Evolutionary conservation across 1,140 invertebrate genomes (phyloP).

Genomic region (Aphelinus atriplicis): DNA sequence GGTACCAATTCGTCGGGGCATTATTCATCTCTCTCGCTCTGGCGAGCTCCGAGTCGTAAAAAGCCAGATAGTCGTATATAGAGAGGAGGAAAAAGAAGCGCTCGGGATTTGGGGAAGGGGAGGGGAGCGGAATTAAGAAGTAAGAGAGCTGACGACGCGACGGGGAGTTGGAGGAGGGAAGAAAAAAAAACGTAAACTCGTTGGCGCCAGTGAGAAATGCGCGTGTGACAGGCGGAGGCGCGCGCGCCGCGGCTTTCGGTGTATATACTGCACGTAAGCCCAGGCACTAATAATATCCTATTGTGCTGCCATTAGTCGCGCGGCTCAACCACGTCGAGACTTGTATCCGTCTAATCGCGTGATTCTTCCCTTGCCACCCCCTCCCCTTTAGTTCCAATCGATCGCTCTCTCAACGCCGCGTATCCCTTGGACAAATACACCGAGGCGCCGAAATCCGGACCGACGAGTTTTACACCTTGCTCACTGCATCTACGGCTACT

Average conservation of each 20-base stretch:
- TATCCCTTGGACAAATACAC: no score
- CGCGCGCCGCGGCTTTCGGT: constrained; percentile 19
- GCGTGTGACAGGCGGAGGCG: not conserved
- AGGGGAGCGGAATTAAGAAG: constrained; percentile 48
- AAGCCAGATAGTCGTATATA: no score
- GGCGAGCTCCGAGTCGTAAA: no score
- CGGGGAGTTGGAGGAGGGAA: constrained; percentile 33
- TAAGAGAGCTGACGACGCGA: constrained; percentile 39
- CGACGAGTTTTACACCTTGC: no score
- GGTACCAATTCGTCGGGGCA: no score
- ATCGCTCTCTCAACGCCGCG: no score
- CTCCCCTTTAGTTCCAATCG: no score
- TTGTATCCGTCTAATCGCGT: no score
- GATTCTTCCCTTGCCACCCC: no score
- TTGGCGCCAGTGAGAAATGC: constrained; percentile 55
- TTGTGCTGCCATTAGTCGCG: constrained; percentile 62
- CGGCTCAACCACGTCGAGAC: not conserved
- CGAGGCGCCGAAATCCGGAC: no score
- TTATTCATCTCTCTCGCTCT: no score
- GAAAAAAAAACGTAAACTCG: constrained; percentile 54
- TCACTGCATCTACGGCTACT: no score
- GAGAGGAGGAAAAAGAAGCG: constrained; percentile 29
- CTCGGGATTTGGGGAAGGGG: not conserved
- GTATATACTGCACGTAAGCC: constrained; percentile 41
- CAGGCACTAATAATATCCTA: constrained; percentile 61